These are phyloP conservation scores for Aotus griseimembra DNA, from an alignment of 2,797 vertebrate genomes.

Conservation along the genomic window DNA sequence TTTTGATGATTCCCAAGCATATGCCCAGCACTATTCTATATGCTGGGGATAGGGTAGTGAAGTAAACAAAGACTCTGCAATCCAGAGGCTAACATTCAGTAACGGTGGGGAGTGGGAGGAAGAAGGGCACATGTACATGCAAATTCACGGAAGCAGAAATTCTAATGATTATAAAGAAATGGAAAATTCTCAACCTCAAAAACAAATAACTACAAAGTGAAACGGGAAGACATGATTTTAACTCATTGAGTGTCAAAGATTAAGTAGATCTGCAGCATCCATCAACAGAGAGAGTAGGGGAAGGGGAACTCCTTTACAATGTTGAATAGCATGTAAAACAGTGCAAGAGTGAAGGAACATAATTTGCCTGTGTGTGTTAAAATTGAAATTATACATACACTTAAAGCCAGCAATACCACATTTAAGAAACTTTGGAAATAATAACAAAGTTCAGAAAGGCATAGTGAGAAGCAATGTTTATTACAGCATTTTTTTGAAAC, in stretches of 20 bases:
- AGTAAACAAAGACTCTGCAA: neutral
- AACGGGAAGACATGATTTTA: neutral
- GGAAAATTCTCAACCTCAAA: neutral
- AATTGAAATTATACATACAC: neutral
- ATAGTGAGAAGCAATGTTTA: neutral
- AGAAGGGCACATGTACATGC: neutral
- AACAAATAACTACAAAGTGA: neutral
- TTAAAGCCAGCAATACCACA: neutral
- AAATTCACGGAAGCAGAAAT: neutral
- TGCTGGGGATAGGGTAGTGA: too few species aligned
- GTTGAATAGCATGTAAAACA: neutral
- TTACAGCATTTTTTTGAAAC: neutral
- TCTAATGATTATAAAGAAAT: neutral
- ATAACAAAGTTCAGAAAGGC: neutral
- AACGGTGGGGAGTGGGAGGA: neutral
- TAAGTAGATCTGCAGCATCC: neutral
- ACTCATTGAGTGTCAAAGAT: too few species aligned
- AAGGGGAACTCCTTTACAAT: neutral
- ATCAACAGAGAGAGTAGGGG: neutral
- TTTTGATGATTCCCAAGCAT: neutral
- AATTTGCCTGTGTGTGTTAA: neutral
- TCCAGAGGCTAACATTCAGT: neutral
- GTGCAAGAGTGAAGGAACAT: neutral
- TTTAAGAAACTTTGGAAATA: neutral
- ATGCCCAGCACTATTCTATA: neutral